Percentiles rank a stretch among this genome's conserved stretches.
These are phyloP conservation scores for Caenorhabditis japonica DNA, from an alignment of 2,888 invertebrate genomes.

Conservation along the genomic window DNA sequence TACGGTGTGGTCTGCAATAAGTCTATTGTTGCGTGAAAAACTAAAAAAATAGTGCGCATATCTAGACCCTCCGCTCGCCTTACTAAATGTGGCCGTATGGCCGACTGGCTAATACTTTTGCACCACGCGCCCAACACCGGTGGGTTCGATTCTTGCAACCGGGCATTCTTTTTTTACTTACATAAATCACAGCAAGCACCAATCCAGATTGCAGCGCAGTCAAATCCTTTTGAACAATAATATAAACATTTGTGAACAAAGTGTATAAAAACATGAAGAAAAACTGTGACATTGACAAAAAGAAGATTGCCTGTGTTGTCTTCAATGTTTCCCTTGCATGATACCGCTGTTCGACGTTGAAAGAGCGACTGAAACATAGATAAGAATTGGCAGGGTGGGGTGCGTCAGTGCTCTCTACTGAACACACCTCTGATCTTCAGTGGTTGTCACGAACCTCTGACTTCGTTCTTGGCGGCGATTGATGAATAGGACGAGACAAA, in stretches of 20 bases:
- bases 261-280: slow-evolving; percentile 25
- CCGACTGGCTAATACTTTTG: no score
- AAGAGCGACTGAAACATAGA: slow-evolving; percentile 18
- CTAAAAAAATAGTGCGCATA: no score
- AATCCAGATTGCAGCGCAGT: slow-evolving; percentile 26
- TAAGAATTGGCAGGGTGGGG: no score
- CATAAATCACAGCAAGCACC: slow-evolving; percentile 24
- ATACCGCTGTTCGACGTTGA: slow-evolving; percentile 29
- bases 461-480: slow-evolving; percentile 25
- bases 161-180: slow-evolving; percentile 1
- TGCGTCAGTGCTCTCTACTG: background rate
- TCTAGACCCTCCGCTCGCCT: no score
- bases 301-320: slow-evolving; percentile 41
- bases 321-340: slow-evolving; percentile 27
- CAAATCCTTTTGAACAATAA: slow-evolving; percentile 6
- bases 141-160: no score
- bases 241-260: slow-evolving; percentile 16
- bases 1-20: slow-evolving; percentile 45
- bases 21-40: background rate
- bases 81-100: no score
- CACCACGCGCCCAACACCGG: no score
- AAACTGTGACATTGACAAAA: slow-evolving; percentile 43
- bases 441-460: slow-evolving; percentile 39
- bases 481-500: slow-evolving; percentile 14
- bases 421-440: slow-evolving; percentile 29